Evolutionary conservation across 2,888 invertebrate species (phyloP), one percentile per base, ranked within the genome.

Genomic region (Rhagonycha fulva): DNA sequence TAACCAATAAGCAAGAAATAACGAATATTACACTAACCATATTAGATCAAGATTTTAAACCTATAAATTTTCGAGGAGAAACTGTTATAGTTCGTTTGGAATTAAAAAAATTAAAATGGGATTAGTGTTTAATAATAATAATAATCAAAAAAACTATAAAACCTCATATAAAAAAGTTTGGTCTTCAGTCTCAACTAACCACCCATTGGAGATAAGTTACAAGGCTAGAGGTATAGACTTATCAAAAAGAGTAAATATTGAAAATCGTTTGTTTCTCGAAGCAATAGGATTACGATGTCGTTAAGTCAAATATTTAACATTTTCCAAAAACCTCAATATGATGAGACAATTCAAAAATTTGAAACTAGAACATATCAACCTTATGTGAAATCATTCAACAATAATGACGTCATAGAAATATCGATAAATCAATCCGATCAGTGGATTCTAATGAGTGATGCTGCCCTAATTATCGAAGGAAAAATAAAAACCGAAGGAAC

Each of bases 51-150:
- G 77, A 82, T 75, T 82, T 82, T 32, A 72, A 82, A 28, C 70
- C 82, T 14, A 72, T 85, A 11, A 83, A 85, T 82, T 85, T 84
- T 76, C 79, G 82, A 68, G 81, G 81, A 24, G 82, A 84, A 81
- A 80, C 78, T 69, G 82, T 85, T 76, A 82, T 83, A 24, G 74
- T 85, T n/a, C 72, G 82, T 32, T 71, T 80, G 72, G 77, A 79
- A 74, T 68, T 81, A 30, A 78, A 71, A 71, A 62, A 62, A 14
- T 62, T 14, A 23, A 9, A 30, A 26, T 67, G 60, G 24, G 60
- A 12, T 11, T 68, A 26, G 10, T 62, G 14, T 62, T 24, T 24
- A 66, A 66, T 19, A 66, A 66, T 11, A 66, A 24, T 66, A n/a
- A n/a, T n/a, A n/a, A n/a, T n/a, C n/a, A 24, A 14, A 7, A 62